Evolutionary conservation across 2,113 vertebrate genomes (phyloP), one percentile per base, ranked within the genome.

Genomic region (Macrotis lagotis): DNA sequence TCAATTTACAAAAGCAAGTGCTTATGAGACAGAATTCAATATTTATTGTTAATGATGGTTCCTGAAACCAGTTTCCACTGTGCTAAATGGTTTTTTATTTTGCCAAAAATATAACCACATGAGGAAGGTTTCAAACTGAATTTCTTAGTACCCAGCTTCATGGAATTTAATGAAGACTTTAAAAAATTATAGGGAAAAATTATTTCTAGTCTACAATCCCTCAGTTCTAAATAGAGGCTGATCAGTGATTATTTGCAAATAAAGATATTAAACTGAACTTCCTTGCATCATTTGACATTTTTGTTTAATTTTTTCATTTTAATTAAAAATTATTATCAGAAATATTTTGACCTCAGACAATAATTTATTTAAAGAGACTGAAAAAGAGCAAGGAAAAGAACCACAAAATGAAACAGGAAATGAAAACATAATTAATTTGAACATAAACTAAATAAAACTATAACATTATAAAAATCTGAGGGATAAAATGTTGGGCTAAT

Each of bases 61-160:
- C 74, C 83, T 91, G 26, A 95, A 94, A 93, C 26, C 25, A 90
- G 53, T 55, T 51, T 92, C 92, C 47, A 95, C 9, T 95, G 51
- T 55, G 93, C 28, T 93, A 92, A 96, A 94, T 92, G 48, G 95
- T 90, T 90, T 95, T 94, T 52, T 88, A 48, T 48, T 91, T 44
- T 22, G 50, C 52, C 48, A 94, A 51, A 48, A 74, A 89, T 95
- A 96, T 95, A 88, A 94, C 92, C 53, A 92, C 44, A 19, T n/a
- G 14, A 95, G 3, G n/a, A 51, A 90, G 66, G 1, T 24, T 96
- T 97, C 48, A 90, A 59, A 4, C 11, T 90, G 31, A 51, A 93
- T 94, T 92, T 90, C 12, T 90, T 88, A 94, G 91, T 90, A 94
- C 91, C 19, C 94, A 88, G 50, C 16, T 96, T 91, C 95, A 1